Evolutionary conservation across 2,797 vertebrate species (phyloP), one percentile per base, ranked within the genome.

Genomic region (Phoebastria nigripes): DNA sequence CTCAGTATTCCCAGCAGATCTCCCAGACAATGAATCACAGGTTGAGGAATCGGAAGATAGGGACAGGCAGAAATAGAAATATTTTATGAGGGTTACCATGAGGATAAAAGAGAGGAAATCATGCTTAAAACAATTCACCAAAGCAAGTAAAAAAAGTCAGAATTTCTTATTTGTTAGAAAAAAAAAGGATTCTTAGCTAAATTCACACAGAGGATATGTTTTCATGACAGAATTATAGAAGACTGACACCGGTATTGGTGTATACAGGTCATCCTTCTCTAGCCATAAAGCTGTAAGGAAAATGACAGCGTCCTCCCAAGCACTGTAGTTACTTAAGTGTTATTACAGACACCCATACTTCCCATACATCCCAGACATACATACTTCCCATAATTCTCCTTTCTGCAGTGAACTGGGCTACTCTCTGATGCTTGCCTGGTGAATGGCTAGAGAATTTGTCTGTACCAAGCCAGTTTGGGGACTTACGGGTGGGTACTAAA

Each of bases 21-120:
- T 85, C 71, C 35, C 65, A 91, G 56, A 92, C 63, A 92, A 94
- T 94, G 92, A 97, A 94, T 92, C 92, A 95, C 67, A 92, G 78
- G 72, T 47, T 74, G n/a, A 95, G 58, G 69, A 88, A 92, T 87
- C 0, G 0, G 66, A 93, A 87, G 87, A 90, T 65, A 93, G 26
- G 35, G 77, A 91, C 52, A 89, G 35, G 63, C 46, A 94, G 69
- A 85, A 95, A 78, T 5, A 81, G 21, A 63, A 82, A 88, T 86
- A 83, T 76, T 96, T 95, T 79, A 66, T 87, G 72, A 82, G 39
- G 20, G 71, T 71, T 91, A 67, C 65, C 67, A 55, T 24, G 29
- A 91, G 69, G 33, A 91, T 72, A 82, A 74, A 87, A 94, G 51
- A 84, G 76, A 90, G 70, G 71, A 91, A 82, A 80, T 47, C 3